Evolutionary conservation across 35 echinoderm and acorn worm species (phyloP).

Genomic region (Heliocidaris erythrogramma): DNA sequence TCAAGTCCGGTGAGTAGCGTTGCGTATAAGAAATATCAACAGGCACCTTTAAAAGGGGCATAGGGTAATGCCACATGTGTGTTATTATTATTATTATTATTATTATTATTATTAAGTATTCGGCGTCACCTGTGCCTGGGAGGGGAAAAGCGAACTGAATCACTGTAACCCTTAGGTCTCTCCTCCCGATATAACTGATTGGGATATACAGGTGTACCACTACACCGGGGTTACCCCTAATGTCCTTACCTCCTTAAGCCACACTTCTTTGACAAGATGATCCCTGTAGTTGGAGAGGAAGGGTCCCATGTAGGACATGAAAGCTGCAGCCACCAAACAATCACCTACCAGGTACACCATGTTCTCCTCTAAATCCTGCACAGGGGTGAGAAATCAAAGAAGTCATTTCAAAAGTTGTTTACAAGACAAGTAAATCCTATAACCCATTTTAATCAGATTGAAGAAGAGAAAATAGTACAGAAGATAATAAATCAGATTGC

Average conservation of each 20-base stretch:
- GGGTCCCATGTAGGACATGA: constrained; percentile 97
- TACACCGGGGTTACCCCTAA: no score
- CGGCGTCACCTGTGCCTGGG: no score
- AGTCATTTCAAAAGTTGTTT: not conserved
- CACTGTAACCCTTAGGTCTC: no score
- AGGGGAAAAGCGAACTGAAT: no score
- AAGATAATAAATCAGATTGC: no score
- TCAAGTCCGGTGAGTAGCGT: no score
- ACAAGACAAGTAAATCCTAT: not conserved
- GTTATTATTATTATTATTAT: no score
- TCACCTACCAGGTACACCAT: constrained; percentile 96
- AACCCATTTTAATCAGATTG: no score
- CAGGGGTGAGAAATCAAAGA: not conserved
- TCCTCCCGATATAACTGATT: no score
- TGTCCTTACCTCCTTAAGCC: constrained; percentile 86
- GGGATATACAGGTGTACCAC: no score
- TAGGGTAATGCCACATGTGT: not conserved
- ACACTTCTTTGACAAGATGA: constrained; percentile 95
- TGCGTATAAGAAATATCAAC: not conserved
- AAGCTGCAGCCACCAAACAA: constrained; percentile 92
- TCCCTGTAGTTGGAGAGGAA: constrained; percentile 97
- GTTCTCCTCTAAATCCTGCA: constrained; percentile 84
- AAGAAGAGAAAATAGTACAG: no score
- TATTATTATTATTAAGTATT: no score
- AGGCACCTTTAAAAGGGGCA: not conserved